Percentiles rank a stretch among this genome's conserved stretches.
Conservation (phyloP, 2,113 vertebrate genomes). For the Andinoacara biseriatus region DNA sequence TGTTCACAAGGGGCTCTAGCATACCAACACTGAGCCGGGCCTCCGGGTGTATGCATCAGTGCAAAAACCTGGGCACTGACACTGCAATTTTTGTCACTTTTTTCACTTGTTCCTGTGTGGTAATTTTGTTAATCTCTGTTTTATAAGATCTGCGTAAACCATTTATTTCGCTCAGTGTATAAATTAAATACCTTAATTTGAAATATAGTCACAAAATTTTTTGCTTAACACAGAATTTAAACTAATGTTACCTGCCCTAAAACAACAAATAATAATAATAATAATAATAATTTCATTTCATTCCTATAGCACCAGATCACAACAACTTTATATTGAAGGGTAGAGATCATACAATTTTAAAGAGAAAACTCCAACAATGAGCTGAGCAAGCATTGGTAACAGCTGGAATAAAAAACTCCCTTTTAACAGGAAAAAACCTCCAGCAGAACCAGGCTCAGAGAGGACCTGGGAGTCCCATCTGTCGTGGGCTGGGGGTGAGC, state of each 20-base stretch:
- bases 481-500: background rate
- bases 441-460: background rate
- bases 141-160: too few species aligned
- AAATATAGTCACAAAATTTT: too few species aligned
- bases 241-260: too few species aligned
- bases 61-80: too few species aligned
- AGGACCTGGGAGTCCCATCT: background rate
- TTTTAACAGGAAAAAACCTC: background rate
- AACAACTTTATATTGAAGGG: background rate
- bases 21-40: background rate
- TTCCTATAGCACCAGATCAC: background rate
- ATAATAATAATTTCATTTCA: background rate
- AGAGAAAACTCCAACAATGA: background rate
- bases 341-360: background rate
- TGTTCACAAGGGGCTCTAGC: background rate
- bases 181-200: too few species aligned
- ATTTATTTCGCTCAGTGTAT: too few species aligned
- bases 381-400: background rate
- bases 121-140: too few species aligned
- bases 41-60: too few species aligned
- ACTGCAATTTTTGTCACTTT: too few species aligned
- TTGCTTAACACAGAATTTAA: too few species aligned
- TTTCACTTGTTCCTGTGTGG: too few species aligned
- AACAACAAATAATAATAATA: too few species aligned
- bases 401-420: background rate